phyloP scores from a whole-genome alignment of 2,888 invertebrate genomes.

The Acleris cristana region DNA sequence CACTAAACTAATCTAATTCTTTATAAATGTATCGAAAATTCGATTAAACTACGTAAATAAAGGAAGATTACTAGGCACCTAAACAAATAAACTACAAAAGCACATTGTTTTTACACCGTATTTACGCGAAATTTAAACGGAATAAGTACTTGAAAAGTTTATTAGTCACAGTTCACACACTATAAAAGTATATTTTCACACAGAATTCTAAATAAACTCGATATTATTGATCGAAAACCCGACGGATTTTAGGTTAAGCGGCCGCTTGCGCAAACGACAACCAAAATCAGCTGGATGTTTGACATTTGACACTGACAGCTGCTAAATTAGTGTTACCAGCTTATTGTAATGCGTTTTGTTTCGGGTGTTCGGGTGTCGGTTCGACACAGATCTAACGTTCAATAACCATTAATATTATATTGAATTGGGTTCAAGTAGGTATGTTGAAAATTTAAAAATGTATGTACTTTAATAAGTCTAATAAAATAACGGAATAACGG shows the following conservation, averaged over 20 bases:
- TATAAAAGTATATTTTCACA: conserved; percentile 37
- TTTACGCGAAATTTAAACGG: background rate
- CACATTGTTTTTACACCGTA: conserved; percentile 21
- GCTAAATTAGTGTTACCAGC: conserved; percentile 1
- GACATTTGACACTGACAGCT: background rate
- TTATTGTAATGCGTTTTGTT: background rate
- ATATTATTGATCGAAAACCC: conserved; percentile 38
- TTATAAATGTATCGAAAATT: background rate
- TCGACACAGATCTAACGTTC: too few species aligned
- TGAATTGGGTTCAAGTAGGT: too few species aligned
- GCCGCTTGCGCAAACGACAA: conserved; percentile 22
- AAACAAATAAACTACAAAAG: background rate
- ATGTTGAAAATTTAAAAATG: too few species aligned
- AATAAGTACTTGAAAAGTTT: background rate
- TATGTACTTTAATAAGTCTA: too few species aligned
- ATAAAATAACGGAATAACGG: too few species aligned
- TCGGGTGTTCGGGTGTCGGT: too few species aligned
- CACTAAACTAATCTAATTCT: background rate
- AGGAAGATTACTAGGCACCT: too few species aligned
- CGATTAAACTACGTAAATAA: background rate
- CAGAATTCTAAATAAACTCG: conserved; percentile 40
- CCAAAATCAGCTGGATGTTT: conserved; percentile 39
- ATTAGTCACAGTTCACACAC: background rate
- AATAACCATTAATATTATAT: too few species aligned
- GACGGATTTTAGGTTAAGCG: conserved; percentile 50